Percentiles rank a stretch among this genome's conserved stretches.
These are phyloP conservation scores for Chironomus tepperi DNA, from an alignment of 1,140 invertebrate genomes.

Conservation along the genomic window DNA sequence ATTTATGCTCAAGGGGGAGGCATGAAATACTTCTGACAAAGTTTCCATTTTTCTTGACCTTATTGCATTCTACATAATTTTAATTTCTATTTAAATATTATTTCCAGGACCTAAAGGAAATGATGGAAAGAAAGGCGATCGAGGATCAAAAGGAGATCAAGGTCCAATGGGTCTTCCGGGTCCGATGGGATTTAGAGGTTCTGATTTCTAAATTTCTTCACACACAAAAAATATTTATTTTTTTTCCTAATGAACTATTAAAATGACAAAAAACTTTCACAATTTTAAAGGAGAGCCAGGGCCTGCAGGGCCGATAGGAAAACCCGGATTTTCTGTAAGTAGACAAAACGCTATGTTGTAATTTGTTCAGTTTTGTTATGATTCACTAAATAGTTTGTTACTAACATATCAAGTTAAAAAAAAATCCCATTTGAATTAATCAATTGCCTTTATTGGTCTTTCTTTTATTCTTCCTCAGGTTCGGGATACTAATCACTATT, in stretches of 20 bases:
- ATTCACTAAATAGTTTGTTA: background rate
- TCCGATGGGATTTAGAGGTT: background rate
- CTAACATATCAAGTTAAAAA: background rate
- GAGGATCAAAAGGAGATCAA: slow-evolving; percentile 80
- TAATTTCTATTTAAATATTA: slow-evolving; percentile 48
- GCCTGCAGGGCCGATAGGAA: slow-evolving; percentile 63
- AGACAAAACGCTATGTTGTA: slow-evolving; percentile 31
- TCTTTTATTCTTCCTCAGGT: slow-evolving; percentile 24
- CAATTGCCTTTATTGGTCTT: background rate
- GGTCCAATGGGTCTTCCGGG: slow-evolving; percentile 86
- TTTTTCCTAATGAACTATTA: slow-evolving; percentile 20
- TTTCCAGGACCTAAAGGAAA: slow-evolving; percentile 68
- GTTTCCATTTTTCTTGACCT: no score
- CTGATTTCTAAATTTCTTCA: background rate
- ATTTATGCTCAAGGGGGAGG: no score
- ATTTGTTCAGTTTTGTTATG: background rate
- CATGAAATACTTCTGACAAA: no score
- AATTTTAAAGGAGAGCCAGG: slow-evolving; percentile 72
- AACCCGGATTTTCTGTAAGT: slow-evolving; percentile 69
- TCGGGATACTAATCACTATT: slow-evolving; percentile 19
- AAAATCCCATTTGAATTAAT: no score
- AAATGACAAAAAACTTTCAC: background rate
- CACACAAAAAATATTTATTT: background rate
- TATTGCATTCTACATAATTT: slow-evolving; percentile 34
- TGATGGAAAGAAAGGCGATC: slow-evolving; percentile 80